Percentiles rank a stretch among this genome's conserved stretches.
Evolutionary conservation across 2,888 invertebrate species (phyloP).

Genomic region (Mesorhabditis spiculigera): DNA sequence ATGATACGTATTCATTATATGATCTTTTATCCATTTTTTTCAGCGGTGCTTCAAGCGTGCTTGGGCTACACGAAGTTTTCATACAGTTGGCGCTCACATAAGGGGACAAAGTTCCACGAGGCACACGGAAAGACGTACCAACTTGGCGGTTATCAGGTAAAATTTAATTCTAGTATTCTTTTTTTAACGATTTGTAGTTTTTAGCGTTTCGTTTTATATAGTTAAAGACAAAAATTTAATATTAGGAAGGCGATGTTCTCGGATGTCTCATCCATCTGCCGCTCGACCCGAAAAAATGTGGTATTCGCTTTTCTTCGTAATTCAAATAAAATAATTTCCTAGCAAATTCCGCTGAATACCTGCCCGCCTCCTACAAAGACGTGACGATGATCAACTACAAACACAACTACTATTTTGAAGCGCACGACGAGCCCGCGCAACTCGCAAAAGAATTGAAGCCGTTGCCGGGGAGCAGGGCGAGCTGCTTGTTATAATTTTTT

Average conservation of each 20-base stretch:
- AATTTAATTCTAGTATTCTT: not conserved
- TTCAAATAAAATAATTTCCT: not conserved
- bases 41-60: conserved; percentile 73
- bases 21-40: conserved; percentile 13
- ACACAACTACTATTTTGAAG: conserved; percentile 95
- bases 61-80: conserved; percentile 98
- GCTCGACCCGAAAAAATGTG: conserved; percentile 22
- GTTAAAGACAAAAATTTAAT: not conserved
- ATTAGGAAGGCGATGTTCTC: not conserved
- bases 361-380: conserved; percentile 63
- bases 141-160: conserved; percentile 67
- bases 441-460: conserved; percentile 76
- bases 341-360: not conserved
- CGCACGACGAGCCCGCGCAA: conserved; percentile 87
- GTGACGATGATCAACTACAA: conserved; percentile 97
- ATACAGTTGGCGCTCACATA: conserved; percentile 88
- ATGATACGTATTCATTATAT: no score
- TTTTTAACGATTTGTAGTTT: not conserved
- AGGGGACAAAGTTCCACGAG: conserved; percentile 79
- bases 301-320: conserved; percentile 15
- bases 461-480: conserved; percentile 76
- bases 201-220: not conserved
- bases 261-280: conserved; percentile 82
- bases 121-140: conserved; percentile 80
- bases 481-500: conserved; percentile 7